These are phyloP conservation scores for Ormyrus pomaceus DNA, from an alignment of 2,888 invertebrate species.

Conservation along the genomic window DNA sequence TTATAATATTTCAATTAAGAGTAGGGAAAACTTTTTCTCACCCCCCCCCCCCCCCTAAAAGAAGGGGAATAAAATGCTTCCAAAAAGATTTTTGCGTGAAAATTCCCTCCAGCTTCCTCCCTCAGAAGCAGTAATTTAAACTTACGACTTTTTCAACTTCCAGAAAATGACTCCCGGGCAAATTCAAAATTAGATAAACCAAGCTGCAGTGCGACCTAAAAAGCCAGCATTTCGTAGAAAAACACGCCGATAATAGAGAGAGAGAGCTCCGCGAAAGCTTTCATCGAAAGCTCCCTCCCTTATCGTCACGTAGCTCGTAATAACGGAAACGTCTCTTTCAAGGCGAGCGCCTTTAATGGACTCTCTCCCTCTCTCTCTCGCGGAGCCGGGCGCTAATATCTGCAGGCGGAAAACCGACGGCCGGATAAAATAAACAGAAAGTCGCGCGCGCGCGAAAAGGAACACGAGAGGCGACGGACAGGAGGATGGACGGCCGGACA, in stretches of 20 bases:
- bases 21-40: too few relatives aligned
- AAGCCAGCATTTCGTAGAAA: too few relatives aligned
- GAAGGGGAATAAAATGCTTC: too few relatives aligned
- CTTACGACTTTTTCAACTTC: too few relatives aligned
- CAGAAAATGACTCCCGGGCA: background rate
- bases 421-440: constrained; percentile 51
- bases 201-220: background rate
- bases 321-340: background rate
- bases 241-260: too few relatives aligned
- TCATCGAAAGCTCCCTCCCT: background rate
- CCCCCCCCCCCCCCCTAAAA: too few relatives aligned
- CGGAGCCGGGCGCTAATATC: constrained; percentile 13
- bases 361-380: background rate
- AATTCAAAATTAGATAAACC: constrained; percentile 1
- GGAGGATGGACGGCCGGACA: constrained; percentile 57
- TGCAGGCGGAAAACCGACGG: background rate
- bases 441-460: background rate
- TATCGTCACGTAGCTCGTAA: constrained; percentile 13
- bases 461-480: constrained; percentile 26
- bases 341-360: constrained; percentile 51
- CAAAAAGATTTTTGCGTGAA: too few relatives aligned
- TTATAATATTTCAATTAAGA: too few relatives aligned
- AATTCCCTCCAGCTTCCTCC: too few relatives aligned
- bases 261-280: background rate
- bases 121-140: too few relatives aligned